Conservation (phyloP, 2,113 vertebrate genomes). For the Anhinga anhinga region DNA sequence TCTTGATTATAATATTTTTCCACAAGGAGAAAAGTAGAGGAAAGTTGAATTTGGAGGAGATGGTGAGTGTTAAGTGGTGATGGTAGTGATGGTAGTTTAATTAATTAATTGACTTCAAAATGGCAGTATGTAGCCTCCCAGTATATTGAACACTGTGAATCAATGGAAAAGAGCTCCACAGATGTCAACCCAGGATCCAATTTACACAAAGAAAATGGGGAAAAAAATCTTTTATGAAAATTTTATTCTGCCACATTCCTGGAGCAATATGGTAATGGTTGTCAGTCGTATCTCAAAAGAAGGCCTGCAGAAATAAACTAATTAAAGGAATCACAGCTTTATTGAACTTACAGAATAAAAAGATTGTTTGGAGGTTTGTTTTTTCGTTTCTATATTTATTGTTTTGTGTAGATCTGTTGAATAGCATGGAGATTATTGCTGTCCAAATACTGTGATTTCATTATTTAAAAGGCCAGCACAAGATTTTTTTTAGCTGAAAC, state of each 20-base stretch:
- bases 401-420: not conserved
- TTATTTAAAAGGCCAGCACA: not conserved
- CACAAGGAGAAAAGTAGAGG: not conserved
- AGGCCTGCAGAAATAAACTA: not conserved
- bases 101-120: not conserved
- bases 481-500: not conserved
- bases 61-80: not conserved
- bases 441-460: not conserved
- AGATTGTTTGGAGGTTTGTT: not conserved
- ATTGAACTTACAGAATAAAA: not conserved
- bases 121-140: not conserved
- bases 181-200: not conserved
- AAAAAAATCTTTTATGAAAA: not conserved
- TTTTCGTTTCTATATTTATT: not conserved
- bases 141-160: not conserved
- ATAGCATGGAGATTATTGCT: not conserved
- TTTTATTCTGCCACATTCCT: not conserved
- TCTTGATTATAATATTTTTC: not conserved
- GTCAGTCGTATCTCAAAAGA: not conserved
- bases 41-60: not conserved
- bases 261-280: not conserved
- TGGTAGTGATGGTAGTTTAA: not conserved
- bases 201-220: not conserved
- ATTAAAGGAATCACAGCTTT: not conserved
- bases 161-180: not conserved